Percentiles rank a stretch among this genome's conserved stretches.
These are phyloP conservation scores for Aethina tumida DNA, from an alignment of 1,140 invertebrate species.

Conservation along the genomic window DNA sequence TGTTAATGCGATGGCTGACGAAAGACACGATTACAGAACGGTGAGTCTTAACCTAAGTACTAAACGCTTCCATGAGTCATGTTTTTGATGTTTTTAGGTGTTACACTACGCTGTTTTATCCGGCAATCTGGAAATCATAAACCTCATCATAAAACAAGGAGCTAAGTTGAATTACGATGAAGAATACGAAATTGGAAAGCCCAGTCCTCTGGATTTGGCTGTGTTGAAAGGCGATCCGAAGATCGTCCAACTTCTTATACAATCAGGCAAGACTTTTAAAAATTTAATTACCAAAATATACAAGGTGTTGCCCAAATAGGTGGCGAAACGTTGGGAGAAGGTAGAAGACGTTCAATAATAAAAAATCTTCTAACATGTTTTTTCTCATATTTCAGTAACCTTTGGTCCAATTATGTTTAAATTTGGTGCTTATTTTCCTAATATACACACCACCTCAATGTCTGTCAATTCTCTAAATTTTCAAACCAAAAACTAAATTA, in stretches of 20 bases:
- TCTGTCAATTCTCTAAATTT: too few relatives aligned
- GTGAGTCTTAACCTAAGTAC: too few relatives aligned
- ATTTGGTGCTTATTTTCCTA: too few relatives aligned
- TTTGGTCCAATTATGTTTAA: too few relatives aligned
- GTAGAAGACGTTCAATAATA: too few relatives aligned
- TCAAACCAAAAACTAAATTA: too few relatives aligned
- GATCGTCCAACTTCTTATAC: slow-evolving; percentile 58
- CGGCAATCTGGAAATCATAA: slow-evolving; percentile 65
- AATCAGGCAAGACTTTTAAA: slow-evolving; percentile 51
- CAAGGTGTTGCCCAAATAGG: too few relatives aligned
- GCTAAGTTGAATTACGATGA: slow-evolving; percentile 56
- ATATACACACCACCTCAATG: too few relatives aligned
- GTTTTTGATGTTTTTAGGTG: slow-evolving; percentile 32
- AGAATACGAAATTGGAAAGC: slow-evolving; percentile 60
- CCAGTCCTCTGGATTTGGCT: slow-evolving; percentile 72
- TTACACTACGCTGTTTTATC: slow-evolving; percentile 81
- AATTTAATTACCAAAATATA: too few relatives aligned
- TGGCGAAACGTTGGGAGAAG: too few relatives aligned
- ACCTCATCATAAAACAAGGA: slow-evolving; percentile 73
- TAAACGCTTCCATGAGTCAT: slow-evolving; percentile 1
- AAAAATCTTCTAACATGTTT: too few relatives aligned
- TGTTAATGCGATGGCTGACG: slow-evolving; percentile 71
- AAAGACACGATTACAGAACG: slow-evolving; percentile 69
- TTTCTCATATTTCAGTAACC: too few relatives aligned
- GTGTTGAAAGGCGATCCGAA: slow-evolving; percentile 70